Base-by-base conservation (phyloP, 2,113 vertebrate species). In the Rhynchomys soricoides region DNA sequence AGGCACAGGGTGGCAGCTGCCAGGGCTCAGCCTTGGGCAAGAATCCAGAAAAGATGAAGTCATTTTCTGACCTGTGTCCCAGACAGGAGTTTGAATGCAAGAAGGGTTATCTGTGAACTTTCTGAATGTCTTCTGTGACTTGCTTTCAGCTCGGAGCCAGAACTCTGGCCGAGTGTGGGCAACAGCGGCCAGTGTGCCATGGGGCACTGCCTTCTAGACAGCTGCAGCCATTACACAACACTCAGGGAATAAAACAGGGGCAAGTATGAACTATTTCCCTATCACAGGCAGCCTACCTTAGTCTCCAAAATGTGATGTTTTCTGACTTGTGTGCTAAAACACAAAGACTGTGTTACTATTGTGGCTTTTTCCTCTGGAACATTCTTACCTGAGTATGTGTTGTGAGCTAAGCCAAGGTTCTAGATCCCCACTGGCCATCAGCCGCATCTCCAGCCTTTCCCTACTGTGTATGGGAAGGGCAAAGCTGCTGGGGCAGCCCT, bases 121-220 rank as follows among this genome's bases (percentile, higher is more conserved):
- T 78, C 34, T 68, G 22, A n/a, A 52, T 6, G 45, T 81, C 12
- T 55, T 1, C 1, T 40, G 62, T 7, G 31, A 17, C 50, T 26
- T 24, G 43, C 37, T 85, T 83, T 43, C 37, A 22, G 34, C 90
- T 22, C 74, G 52, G n/a, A 40, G 24, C 16, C 45, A 50, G 68
- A 83, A 37, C 37, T 52, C 34, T 1, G 3, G 66, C 3, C 0
- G 5, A 1, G 0, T 1, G 37, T 2, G 31, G 50, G 13, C 6
- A 5, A 5, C 8, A 3, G 0, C 0, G 0, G 3, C 9, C 0
- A 0, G 52, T 31, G 13, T 29, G 43, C 26, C 64, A 12, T 31
- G 0, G 2, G 0, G 1, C 0, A 0, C 19, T 3, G 16, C 45
- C 79, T 22, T 12, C 6, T 4, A 22, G 6, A 19, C 26, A 24